Evolutionary conservation across 2,797 vertebrate genomes (phyloP).

Genomic region (Tapirus indicus): DNA sequence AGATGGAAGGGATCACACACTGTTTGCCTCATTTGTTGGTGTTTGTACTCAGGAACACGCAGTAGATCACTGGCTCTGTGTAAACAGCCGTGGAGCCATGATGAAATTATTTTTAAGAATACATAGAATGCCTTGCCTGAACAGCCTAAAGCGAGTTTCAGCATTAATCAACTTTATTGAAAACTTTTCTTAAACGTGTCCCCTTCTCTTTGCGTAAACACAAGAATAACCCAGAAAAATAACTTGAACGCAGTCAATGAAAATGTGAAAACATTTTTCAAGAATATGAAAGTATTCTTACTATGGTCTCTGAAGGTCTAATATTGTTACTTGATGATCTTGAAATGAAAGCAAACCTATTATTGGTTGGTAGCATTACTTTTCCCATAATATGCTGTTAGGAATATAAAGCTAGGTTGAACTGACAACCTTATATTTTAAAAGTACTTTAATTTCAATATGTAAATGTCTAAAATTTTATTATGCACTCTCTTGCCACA

Average conservation of each 20-base stretch:
- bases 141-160: background rate
- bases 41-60: background rate
- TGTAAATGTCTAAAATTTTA: constrained; percentile 76
- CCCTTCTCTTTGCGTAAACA: background rate
- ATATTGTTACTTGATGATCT: constrained; percentile 30
- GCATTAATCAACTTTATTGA: background rate
- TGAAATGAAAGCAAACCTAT: constrained; percentile 58
- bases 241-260: constrained; percentile 16
- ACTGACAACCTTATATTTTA: constrained; percentile 75
- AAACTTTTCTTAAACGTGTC: constrained; percentile 38
- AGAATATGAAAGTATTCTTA: constrained; percentile 2
- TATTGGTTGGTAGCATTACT: constrained; percentile 23
- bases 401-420: constrained; percentile 78
- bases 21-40: background rate
- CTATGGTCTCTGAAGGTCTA: constrained; percentile 27
- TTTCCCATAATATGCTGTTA: constrained; percentile 43
- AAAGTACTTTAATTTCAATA: constrained; percentile 83
- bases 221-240: constrained; percentile 11
- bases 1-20: background rate
- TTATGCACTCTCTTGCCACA: constrained; percentile 58
- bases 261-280: background rate
- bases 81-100: background rate
- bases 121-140: background rate
- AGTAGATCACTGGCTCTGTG: background rate
- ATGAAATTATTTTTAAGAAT: background rate